phyloP scores from a whole-genome alignment of 2,797 vertebrate genomes.

The Todus mexicanus region DNA sequence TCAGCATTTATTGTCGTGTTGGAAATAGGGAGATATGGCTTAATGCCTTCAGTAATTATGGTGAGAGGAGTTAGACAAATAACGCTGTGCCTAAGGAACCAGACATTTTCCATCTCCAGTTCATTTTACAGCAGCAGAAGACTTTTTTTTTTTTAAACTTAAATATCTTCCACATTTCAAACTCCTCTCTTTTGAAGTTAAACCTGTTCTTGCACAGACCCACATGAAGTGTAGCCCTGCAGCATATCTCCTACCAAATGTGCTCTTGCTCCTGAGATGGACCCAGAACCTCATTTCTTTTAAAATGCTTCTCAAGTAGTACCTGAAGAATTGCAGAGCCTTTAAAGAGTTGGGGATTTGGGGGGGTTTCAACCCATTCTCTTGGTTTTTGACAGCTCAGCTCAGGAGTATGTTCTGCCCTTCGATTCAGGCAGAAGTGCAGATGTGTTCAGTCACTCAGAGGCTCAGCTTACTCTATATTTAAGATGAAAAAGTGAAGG shows the following conservation, averaged over 20 bases:
- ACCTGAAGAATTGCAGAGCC: background rate
- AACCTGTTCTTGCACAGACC: rapidly evolving
- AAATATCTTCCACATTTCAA: background rate
- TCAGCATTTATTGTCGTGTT: background rate
- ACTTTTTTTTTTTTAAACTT: background rate
- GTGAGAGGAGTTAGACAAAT: background rate
- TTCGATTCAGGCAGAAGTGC: background rate
- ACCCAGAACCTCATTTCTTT: background rate
- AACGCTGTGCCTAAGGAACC: background rate
- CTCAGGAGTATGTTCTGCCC: background rate
- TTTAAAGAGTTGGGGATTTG: background rate
- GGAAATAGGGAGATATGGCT: background rate
- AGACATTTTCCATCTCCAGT: background rate
- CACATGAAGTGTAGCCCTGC: background rate
- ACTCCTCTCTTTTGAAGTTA: background rate
- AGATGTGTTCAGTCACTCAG: background rate
- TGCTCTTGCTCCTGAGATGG: background rate
- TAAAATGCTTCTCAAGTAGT: background rate
- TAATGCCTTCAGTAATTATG: background rate
- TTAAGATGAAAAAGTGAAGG: background rate
- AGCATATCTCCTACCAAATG: background rate
- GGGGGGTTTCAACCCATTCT: background rate
- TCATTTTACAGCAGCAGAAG: background rate
- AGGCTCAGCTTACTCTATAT: background rate
- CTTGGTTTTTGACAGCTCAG: background rate